phyloP scores from a whole-genome alignment of 37 sponge, comb jelly and placozoan species.

The Oopsacas minuta region DNA sequence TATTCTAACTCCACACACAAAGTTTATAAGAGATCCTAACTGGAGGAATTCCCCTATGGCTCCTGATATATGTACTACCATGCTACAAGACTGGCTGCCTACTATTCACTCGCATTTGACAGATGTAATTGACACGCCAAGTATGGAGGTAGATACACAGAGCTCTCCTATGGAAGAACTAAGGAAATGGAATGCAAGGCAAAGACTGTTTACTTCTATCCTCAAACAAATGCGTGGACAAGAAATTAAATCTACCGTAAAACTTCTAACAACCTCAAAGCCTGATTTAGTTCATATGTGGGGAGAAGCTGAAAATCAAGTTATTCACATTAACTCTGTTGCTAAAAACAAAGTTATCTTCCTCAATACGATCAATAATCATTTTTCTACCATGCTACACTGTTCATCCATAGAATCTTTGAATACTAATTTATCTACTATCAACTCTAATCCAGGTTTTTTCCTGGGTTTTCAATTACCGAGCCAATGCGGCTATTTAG shows the following conservation, averaged over 20 bases:
- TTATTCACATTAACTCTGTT: neutral
- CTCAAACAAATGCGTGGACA: neutral
- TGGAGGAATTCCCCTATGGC: neutral
- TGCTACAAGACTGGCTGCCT: neutral
- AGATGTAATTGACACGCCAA: neutral
- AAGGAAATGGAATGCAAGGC: neutral
- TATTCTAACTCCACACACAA: neutral
- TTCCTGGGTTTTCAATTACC: neutral
- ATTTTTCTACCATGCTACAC: neutral
- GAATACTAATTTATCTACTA: neutral
- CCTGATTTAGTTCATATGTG: neutral
- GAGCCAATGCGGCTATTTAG: neutral
- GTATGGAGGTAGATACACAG: neutral
- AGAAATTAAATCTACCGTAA: neutral
- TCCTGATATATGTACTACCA: neutral
- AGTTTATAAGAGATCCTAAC: neutral
- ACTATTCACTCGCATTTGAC: constrained; percentile 12
- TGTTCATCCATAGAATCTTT: neutral
- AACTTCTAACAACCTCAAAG: neutral
- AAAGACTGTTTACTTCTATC: neutral
- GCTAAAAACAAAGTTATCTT: neutral
- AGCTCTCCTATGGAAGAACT: neutral
- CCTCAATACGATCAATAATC: neutral
- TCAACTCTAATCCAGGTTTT: neutral
- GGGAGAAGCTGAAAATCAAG: neutral